Percentiles rank a stretch among this genome's conserved stretches.
phyloP scores from a whole-genome alignment of 2,797 vertebrate species.

The Sparidentex hasta region DNA sequence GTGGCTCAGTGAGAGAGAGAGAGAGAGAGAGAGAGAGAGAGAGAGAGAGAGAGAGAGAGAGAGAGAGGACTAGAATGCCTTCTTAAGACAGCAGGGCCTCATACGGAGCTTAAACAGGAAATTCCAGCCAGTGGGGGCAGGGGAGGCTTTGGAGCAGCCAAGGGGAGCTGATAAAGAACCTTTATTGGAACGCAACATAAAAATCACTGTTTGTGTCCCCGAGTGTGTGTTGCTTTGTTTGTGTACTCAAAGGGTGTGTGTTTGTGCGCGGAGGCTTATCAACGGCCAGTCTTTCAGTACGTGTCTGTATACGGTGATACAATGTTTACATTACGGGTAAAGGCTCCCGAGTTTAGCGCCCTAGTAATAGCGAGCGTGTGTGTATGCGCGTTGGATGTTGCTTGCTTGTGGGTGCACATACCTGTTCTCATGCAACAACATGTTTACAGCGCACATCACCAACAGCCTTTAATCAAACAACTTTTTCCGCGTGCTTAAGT shows the following conservation, averaged over 20 bases:
- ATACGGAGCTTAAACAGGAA: slow-evolving; percentile 89
- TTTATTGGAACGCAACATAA: slow-evolving; percentile 80
- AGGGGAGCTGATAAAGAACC: slow-evolving; percentile 83
- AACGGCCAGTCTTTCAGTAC: slow-evolving; percentile 58
- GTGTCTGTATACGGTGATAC: slow-evolving; percentile 55
- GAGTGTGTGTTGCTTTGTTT: slow-evolving; percentile 61
- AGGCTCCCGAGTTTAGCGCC: slow-evolving; percentile 52
- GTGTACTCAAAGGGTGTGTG: slow-evolving; percentile 64
- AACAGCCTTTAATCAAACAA: slow-evolving; percentile 26
- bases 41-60: slow-evolving; percentile 46
- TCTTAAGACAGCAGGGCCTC: slow-evolving; percentile 85
- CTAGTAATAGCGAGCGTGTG: slow-evolving; percentile 58
- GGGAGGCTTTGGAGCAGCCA: slow-evolving; percentile 70
- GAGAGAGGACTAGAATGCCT: slow-evolving; percentile 71
- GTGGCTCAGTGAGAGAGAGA: slow-evolving; percentile 54
- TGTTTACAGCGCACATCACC: slow-evolving; percentile 23
- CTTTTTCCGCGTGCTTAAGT: slow-evolving; percentile 9
- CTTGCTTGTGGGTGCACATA: slow-evolving; percentile 20
- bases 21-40: slow-evolving; percentile 49
- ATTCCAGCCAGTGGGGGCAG: slow-evolving; percentile 87
- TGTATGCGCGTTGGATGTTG: slow-evolving; percentile 34
- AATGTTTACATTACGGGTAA: slow-evolving; percentile 59
- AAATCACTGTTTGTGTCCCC: slow-evolving; percentile 67
- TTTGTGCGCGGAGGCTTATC: slow-evolving; percentile 62
- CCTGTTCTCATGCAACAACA: slow-evolving; percentile 31